Base-by-base conservation (phyloP, 1,140 invertebrate species). In the Orchestia grillus region DNA sequence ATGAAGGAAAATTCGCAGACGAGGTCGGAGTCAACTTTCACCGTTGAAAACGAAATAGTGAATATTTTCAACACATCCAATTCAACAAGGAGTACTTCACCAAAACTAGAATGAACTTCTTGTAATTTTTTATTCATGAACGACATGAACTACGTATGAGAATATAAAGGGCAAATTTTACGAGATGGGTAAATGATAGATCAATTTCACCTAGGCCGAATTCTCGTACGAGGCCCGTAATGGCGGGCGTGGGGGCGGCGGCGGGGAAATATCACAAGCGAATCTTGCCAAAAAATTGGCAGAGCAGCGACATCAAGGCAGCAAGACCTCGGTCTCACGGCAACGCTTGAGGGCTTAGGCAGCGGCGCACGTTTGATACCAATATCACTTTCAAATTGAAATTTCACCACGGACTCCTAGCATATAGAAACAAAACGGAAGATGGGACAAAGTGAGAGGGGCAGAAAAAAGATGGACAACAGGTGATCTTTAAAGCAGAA, bases 211-310 rank as follows among this genome's bases (percentile, higher is more conserved):
- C 19, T 43, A 19, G 6, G 42, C 4, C 41, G 41, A 42, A 88
- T 8, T 4, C 36, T 42, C 8, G 87, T 36, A 44, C 23, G 44
- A 91, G 8, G 42, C 0, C 8, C 88, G 44, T 42, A 19, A 91
- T 91, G 41, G 44, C 8, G 41, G 15, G 41, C 88, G 44, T 91
- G 41, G 41, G 44, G 41, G 44, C 41, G 16, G 41, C 88, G 88
- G 41, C 16, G 88, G 41, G 88, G 41, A 4, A 90, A 90, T 90
- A 90, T 90, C 41, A 43, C 1, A 90, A 42, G 43, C 62, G 43
- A 90, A 42, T 90, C 88, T 90, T 42, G 88, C 88, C 41, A 90
- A 42, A 41, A 90, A 90, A 90, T 90, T 90, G 88, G 88, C 88
- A 42, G 28, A 44, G 43, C 88, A 44, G 42, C 43, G 88, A 90